Evolutionary conservation across 2,113 vertebrate species (phyloP).

Genomic region (Pavo muticus): DNA sequence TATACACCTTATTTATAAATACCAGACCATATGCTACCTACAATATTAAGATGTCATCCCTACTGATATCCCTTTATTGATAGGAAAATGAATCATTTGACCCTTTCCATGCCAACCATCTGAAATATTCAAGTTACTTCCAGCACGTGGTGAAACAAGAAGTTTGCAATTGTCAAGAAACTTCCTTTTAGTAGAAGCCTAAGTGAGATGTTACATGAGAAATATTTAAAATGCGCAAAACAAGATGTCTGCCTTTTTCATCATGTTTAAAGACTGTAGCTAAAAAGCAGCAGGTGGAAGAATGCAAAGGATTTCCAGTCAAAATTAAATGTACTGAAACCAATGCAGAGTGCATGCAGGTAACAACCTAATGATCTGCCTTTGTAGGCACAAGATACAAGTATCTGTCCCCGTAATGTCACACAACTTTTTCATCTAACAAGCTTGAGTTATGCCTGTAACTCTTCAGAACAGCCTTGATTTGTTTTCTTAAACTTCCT

Average conservation of each 20-base stretch:
- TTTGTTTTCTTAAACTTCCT: neutral
- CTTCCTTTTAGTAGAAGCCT: neutral
- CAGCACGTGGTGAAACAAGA: neutral
- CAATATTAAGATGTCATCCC: neutral
- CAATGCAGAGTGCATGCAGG: neutral
- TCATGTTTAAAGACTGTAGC: neutral
- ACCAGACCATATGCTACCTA: neutral
- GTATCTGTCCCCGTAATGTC: neutral
- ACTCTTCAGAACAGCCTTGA: neutral
- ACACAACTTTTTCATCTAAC: neutral
- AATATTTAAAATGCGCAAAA: neutral
- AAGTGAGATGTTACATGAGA: neutral
- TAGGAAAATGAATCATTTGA: neutral
- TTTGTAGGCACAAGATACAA: neutral
- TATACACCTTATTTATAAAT: neutral
- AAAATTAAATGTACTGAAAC: neutral
- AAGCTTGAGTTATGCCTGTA: neutral
- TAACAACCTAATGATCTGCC: neutral
- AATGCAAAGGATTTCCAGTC: slow-evolving; percentile 6
- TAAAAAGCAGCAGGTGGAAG: neutral
- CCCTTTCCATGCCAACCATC: neutral
- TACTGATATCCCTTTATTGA: neutral
- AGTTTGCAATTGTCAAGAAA: neutral
- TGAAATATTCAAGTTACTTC: neutral
- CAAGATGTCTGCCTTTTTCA: neutral